These are phyloP conservation scores for Nasonia giraulti DNA, from an alignment of 1,140 invertebrate genomes.

Conservation along the genomic window DNA sequence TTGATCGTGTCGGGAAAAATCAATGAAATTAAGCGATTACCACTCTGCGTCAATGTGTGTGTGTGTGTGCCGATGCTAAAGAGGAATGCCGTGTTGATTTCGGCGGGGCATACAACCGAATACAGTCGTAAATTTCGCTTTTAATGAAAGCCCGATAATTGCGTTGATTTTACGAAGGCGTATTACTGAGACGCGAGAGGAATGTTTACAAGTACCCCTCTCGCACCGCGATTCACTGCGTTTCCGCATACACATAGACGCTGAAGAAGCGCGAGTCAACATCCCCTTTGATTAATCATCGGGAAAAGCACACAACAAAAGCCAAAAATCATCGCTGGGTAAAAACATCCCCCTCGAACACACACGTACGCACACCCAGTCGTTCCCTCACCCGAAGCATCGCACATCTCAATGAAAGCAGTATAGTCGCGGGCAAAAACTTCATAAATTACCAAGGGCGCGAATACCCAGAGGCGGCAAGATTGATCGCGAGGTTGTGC, in stretches of 20 bases:
- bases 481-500: slow-evolving; percentile 16
- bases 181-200: not conserved
- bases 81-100: not conserved
- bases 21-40: slow-evolving; percentile 18
- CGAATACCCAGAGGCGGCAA: not conserved
- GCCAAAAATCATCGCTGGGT: not conserved
- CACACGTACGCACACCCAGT: too few species aligned
- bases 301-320: not conserved
- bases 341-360: not conserved
- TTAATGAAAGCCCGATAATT: not conserved
- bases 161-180: not conserved
- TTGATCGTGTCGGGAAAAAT: not conserved
- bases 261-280: not conserved
- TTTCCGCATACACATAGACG: too few species aligned
- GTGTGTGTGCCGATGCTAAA: not conserved
- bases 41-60: not conserved
- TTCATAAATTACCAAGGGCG: slow-evolving; percentile 3
- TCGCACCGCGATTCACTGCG: too few species aligned
- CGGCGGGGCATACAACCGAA: not conserved
- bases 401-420: not conserved
- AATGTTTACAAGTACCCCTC: not conserved
- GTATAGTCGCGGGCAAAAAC: not conserved
- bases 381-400: too few species aligned
- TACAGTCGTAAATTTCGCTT: not conserved
- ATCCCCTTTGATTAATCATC: not conserved